Percentiles rank a stretch among this genome's conserved stretches.
These are phyloP conservation scores for Natrix natrix DNA, from an alignment of 2,797 vertebrate species.

Conservation along the genomic window DNA sequence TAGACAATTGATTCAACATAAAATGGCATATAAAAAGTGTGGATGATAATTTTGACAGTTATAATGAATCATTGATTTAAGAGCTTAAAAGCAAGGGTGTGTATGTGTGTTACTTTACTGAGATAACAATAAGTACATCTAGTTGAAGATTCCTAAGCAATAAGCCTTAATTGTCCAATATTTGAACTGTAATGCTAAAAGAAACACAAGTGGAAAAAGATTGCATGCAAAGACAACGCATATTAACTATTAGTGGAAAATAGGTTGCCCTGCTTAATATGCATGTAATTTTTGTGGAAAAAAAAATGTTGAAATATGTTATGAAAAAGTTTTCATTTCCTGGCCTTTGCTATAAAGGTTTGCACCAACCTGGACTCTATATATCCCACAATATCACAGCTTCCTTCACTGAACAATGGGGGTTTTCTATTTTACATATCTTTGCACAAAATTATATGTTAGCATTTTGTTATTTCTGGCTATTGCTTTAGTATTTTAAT, in stretches of 20 bases:
- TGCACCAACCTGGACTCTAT: neutral
- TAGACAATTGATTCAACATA: neutral
- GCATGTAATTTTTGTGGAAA: neutral
- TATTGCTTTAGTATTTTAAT: neutral
- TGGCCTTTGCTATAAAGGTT: neutral
- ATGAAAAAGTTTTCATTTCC: neutral
- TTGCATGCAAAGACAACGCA: neutral
- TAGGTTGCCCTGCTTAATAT: neutral
- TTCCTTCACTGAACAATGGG: neutral
- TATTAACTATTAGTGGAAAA: neutral
- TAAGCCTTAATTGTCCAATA: neutral
- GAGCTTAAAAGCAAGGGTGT: neutral
- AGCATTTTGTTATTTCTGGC: neutral
- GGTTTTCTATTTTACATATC: neutral
- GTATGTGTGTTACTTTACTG: neutral
- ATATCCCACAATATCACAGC: neutral
- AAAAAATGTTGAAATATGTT: neutral
- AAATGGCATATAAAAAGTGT: neutral
- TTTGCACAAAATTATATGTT: neutral
- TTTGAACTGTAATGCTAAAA: neutral
- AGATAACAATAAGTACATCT: neutral
- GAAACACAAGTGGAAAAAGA: neutral
- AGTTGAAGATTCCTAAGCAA: neutral
- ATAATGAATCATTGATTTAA: neutral
- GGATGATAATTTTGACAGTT: neutral